Evolutionary conservation across 2,888 invertebrate genomes (phyloP).

Genomic region (Dynastes tityus): DNA sequence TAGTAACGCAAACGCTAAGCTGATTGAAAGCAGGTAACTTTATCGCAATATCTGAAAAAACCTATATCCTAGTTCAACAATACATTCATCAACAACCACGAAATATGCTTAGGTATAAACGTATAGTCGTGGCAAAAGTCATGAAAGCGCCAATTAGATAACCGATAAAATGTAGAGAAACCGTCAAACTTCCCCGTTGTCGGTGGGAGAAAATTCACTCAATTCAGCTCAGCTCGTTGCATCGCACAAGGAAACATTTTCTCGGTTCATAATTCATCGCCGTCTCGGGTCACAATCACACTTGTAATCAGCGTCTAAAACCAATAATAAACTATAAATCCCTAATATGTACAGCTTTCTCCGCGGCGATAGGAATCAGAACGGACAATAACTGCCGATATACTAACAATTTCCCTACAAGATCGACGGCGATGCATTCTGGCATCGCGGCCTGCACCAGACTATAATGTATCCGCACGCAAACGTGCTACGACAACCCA

Average conservation of each 20-base stretch:
- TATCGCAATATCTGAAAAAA: constrained; percentile 28
- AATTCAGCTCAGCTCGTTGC: constrained; percentile 25
- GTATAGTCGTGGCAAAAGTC: constrained; percentile 33
- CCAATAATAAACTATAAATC: constrained; percentile 67
- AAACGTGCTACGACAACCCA: constrained; percentile 43
- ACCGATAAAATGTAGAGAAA: constrained; percentile 33
- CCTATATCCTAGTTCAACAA: constrained; percentile 23
- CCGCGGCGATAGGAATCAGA: constrained; percentile 54
- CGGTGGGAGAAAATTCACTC: constrained; percentile 32
- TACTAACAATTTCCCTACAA: constrained; percentile 43
- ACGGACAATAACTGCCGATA: constrained; percentile 45
- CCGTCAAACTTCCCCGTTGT: constrained; percentile 35
- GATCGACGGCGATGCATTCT: constrained; percentile 35
- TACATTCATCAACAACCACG: constrained; percentile 26
- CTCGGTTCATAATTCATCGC: constrained; percentile 59
- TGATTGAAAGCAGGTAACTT: constrained; percentile 21
- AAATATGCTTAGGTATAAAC: constrained; percentile 1
- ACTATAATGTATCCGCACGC: constrained; percentile 33
- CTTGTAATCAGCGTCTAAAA: constrained; percentile 63
- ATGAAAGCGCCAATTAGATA: constrained; percentile 44
- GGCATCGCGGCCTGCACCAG: constrained; percentile 21
- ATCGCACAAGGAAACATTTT: constrained; percentile 54
- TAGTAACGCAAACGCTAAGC: neutral
- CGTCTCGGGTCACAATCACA: constrained; percentile 59
- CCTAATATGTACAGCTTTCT: constrained; percentile 66